Evolutionary conservation across 2,113 vertebrate genomes (phyloP), one percentile per base, ranked within the genome.

Genomic region (Percina caprodes): DNA sequence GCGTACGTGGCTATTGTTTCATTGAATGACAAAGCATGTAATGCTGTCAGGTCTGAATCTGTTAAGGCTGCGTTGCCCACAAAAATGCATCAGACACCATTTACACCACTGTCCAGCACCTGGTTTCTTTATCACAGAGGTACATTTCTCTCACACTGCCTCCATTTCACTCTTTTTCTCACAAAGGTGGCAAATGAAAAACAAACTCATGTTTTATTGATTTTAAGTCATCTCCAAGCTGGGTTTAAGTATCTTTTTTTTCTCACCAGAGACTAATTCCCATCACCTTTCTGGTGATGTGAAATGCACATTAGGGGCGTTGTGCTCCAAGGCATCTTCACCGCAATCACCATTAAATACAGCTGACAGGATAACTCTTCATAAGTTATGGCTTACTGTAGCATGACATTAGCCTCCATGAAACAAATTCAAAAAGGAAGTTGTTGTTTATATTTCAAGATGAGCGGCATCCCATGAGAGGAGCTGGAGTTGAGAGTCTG

Each of bases 51-150:
- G 92, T 85, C 87, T 77, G 81, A 86, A 91, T 90, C 85, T 91
- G 78, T 85, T 90, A 62, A 89, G 77, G 78, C 87, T 75, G 80
- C 51, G 35, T 60, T 80, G 89, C 68, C 85, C 86, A 82, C 79
- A 94, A 87, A 94, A 88, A 91, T 92, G 89, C 94, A 94, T 95
- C 95, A 93, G 95, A 96, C 96, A 92, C 79, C 93, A 95, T 95
- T 95, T 89, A 92, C 91, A 92, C 88, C 85, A 68, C 76, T 74
- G 63, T 91, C 79, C 89, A 86, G 74, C 96, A 96, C 94, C 95
- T 96, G 96, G 95, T 93, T 94, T 94, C 91, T 86, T 94, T 92
- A 95, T 93, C 94, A 94, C 92, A 92, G 71, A 84, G 82, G 75
- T 83, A 69, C 83, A 84, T 87, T 89, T 79, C 80, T 80, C 80